Evolutionary conservation across 1,140 invertebrate species (phyloP).

Genomic region (Drosophila malerkotliana): DNA sequence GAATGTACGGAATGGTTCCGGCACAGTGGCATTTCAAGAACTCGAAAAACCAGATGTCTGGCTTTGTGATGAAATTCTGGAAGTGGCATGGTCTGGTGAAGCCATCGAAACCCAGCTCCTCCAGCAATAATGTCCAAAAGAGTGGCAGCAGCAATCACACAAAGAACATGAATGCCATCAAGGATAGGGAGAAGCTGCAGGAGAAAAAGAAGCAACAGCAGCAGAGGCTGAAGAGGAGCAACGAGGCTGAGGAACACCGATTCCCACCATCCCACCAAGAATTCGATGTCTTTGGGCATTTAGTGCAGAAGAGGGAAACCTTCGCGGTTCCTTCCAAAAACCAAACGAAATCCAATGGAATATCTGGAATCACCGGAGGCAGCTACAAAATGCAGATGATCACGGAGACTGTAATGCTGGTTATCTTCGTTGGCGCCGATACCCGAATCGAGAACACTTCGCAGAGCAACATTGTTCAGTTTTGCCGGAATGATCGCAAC

Average conservation of each 20-base stretch:
- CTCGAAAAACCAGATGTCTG: constrained; percentile 86
- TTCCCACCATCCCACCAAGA: constrained; percentile 42
- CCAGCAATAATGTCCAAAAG: constrained; percentile 44
- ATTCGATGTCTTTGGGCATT: constrained; percentile 67
- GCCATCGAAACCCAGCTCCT: constrained; percentile 19
- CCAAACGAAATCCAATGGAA: constrained; percentile 36
- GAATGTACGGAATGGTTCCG: constrained; percentile 88
- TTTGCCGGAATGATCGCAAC: constrained; percentile 86
- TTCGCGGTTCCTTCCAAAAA: constrained; percentile 57
- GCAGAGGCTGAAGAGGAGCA: constrained; percentile 40
- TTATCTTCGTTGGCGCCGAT: constrained; percentile 89
- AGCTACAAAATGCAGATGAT: constrained; percentile 84
- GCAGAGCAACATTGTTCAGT: constrained; percentile 89
- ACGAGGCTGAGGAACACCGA: constrained; percentile 13
- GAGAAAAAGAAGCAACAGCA: constrained; percentile 41
- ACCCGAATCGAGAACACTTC: constrained; percentile 90
- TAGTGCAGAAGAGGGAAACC: constrained; percentile 65
- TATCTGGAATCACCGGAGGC: constrained; percentile 8
- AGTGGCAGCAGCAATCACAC: constrained; percentile 41
- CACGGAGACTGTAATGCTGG: constrained; percentile 89
- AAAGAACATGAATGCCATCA: constrained; percentile 64
- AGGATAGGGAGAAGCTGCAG: constrained; percentile 52
- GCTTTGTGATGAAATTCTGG: constrained; percentile 92
- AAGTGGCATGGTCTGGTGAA: constrained; percentile 86
- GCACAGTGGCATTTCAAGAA: constrained; percentile 86